These are phyloP conservation scores for Microdon myrmicae DNA, from an alignment of 2,888 invertebrate species.

Conservation along the genomic window DNA sequence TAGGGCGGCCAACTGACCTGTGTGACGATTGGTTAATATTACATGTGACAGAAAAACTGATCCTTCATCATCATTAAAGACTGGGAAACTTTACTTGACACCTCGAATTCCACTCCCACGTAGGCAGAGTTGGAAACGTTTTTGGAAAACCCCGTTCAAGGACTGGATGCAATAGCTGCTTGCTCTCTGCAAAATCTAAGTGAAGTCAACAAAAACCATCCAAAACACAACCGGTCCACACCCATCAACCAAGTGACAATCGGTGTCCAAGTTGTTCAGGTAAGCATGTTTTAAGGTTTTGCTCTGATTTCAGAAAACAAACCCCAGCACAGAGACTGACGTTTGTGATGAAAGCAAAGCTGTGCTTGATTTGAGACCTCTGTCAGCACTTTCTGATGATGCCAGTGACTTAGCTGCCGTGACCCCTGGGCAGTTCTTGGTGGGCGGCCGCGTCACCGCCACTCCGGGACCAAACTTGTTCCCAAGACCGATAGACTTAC, in stretches of 20 bases:
- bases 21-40: conserved; percentile 5
- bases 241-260: conserved; percentile 12
- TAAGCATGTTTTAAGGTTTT: conserved; percentile 16
- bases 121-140: conserved; percentile 5
- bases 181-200: background rate
- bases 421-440: background rate
- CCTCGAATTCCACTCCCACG: conserved; percentile 6
- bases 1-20: conserved; percentile 8
- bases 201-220: too few species aligned
- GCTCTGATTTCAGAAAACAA: conserved; percentile 8
- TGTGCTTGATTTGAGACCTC: background rate
- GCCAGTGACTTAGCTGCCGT: background rate
- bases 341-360: background rate
- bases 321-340: too few species aligned
- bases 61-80: conserved; percentile 9
- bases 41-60: conserved; percentile 25
- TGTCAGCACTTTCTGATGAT: background rate
- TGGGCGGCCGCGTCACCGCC: background rate
- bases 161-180: conserved; percentile 10
- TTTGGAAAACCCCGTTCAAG: conserved; percentile 17
- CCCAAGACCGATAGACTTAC: conserved; percentile 1
- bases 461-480: background rate
- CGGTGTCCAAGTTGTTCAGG: conserved; percentile 15
- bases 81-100: conserved; percentile 20
- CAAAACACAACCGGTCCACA: background rate